Conservation (phyloP, 1,140 invertebrate species). For the Lasioglossum albipes region DNA sequence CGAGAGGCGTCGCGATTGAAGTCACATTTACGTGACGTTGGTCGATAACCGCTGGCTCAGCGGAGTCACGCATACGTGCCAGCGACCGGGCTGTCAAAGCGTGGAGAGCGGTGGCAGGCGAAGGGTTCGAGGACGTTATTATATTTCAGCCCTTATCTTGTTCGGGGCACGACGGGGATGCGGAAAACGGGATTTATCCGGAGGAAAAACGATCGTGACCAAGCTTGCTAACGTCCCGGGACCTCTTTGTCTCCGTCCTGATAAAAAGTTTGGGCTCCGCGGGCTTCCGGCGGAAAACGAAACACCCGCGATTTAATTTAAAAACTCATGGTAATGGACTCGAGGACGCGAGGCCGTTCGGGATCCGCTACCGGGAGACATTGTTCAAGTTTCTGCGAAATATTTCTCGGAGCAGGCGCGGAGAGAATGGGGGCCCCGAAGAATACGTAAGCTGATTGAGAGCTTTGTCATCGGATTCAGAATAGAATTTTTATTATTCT, state of each 20-base stretch:
- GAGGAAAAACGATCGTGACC: not conserved
- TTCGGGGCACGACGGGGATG: not conserved
- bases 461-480: not conserved
- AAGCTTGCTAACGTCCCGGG: not conserved
- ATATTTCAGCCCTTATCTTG: constrained; percentile 14
- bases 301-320: not conserved
- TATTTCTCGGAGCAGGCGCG: not conserved
- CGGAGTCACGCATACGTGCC: too few species aligned
- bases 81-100: too few species aligned
- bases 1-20: too few species aligned
- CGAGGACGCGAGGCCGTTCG: not conserved
- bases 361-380: not conserved
- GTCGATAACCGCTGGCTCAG: too few species aligned
- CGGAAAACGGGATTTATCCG: constrained; percentile 1
- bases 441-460: not conserved
- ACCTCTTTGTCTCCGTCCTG: not conserved
- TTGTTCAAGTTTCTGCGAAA: not conserved
- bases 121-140: too few species aligned
- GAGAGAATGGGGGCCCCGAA: not conserved
- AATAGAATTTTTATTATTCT: constrained; percentile 27
- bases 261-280: not conserved
- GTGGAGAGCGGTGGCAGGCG: too few species aligned
- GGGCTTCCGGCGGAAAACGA: not conserved
- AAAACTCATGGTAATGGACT: not conserved
- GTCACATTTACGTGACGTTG: too few species aligned